Base-by-base conservation (phyloP, 2,797 vertebrate species). In the Caiman crocodilus region DNA sequence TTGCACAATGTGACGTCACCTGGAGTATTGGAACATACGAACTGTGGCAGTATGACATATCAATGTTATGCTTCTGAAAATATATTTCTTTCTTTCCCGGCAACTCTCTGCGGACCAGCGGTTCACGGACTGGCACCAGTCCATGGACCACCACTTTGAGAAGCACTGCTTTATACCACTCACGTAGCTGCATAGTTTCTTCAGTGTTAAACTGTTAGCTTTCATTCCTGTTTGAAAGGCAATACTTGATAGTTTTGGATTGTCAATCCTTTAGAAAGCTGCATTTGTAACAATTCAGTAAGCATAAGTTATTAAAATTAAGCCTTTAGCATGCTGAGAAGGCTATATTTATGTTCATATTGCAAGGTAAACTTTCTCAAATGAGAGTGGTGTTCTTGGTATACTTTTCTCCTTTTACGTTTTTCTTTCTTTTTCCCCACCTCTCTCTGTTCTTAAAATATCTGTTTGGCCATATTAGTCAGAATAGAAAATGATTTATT, bases 271-370 rank as follows among this genome's bases (percentile, higher is more conserved):
- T 91, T 87, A 60, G 80, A 96, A 96, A 96, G 88, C 82, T 94
- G 77, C 93, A 96, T 95, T 97, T 97, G 96, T 84, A 94, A 96
- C 87, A 76, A 97, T 97, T 97, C 98, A 97, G 95, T 97, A 98
- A 97, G 91, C 93, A 96, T 94, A 89, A 93, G 95, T 96, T 98
- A 98, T 97, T 97, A 97, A 97, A 97, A 94, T 85, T 80, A 91
- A 95, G 94, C 90, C 82, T 85, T 94, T 95, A 94, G 10, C 96
- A 94, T 79, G 78, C 93, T 90, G 86, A 79, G 92, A 91, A 95
- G 61, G 63, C 92, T 56, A 82, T 20, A 14, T 85, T 94, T 96
- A 84, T 90, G 61, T 92, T 90, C 89, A 42, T 2, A 95, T 35
- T 89, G 86, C n/a, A 84, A 94, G 79, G 5, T 81, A 93, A 82